Percentiles rank a stretch among this genome's conserved stretches.
Evolutionary conservation across 2,797 vertebrate genomes (phyloP).

Genomic region (Valencia hispanica): DNA sequence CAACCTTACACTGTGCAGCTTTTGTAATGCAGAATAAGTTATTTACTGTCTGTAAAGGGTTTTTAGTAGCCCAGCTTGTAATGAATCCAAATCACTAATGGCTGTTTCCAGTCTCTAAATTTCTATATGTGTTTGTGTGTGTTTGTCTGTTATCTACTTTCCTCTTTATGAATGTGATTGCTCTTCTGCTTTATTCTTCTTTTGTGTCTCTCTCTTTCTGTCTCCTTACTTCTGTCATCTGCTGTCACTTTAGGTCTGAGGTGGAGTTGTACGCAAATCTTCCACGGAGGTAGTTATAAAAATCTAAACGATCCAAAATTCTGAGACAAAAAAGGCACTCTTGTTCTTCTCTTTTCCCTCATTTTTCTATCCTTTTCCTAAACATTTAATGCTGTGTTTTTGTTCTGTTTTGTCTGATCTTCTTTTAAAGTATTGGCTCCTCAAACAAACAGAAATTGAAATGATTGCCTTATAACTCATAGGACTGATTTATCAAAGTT

Average conservation of each 20-base stretch:
- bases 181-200: conserved; percentile 61
- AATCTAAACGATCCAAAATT: conserved; percentile 57
- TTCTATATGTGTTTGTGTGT: conserved; percentile 33
- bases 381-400: conserved; percentile 39
- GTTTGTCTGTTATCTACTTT: conserved; percentile 40
- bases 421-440: conserved; percentile 31
- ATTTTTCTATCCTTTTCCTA: conserved; percentile 47
- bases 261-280: conserved; percentile 88
- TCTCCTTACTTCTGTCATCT: conserved; percentile 67
- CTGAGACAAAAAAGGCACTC: conserved; percentile 28
- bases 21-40: not conserved
- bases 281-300: conserved; percentile 85
- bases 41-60: not conserved
- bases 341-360: conserved; percentile 41
- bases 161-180: conserved; percentile 62
- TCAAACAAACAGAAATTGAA: conserved; percentile 10
- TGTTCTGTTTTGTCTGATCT: conserved; percentile 37
- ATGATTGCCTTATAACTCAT: not conserved
- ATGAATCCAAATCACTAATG: not conserved
- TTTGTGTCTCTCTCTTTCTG: conserved; percentile 61
- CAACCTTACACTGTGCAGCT: not conserved
- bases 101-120: conserved; percentile 43
- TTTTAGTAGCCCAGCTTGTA: not conserved
- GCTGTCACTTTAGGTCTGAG: conserved; percentile 83
- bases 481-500: no score